phyloP scores from a whole-genome alignment of 2,113 vertebrate species.

The Origma solitaria region DNA sequence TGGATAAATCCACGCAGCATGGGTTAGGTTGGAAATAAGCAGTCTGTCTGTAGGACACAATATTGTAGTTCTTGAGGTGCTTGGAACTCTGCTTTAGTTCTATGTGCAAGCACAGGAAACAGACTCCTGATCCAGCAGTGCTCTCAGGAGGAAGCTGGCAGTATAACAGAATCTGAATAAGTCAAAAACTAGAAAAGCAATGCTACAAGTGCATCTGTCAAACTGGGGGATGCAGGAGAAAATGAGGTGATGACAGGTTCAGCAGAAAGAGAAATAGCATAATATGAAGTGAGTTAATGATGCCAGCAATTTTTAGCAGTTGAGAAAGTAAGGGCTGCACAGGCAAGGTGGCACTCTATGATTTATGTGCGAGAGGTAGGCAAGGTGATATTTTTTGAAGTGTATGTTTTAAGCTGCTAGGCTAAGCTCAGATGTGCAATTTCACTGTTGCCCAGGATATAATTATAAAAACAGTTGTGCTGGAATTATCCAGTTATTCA shows the following conservation, averaged over 20 bases:
- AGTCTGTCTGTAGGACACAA: neutral
- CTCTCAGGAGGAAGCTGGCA: conserved; percentile 61
- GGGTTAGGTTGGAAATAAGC: neutral
- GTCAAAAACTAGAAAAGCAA: neutral
- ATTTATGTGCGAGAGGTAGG: conserved; percentile 43
- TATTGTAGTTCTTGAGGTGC: neutral
- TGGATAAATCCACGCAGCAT: neutral
- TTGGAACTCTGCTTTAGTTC: neutral
- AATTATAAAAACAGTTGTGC: neutral
- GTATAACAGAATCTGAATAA: conserved; percentile 25
- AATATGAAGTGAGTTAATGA: conserved; percentile 50
- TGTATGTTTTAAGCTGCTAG: neutral
- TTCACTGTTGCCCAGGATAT: neutral
- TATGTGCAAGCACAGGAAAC: neutral
- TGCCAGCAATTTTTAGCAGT: conserved; percentile 46
- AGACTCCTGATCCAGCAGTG: conserved; percentile 62
- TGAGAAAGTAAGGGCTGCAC: conserved; percentile 11
- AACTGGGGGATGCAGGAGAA: neutral
- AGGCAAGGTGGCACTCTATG: conserved; percentile 27
- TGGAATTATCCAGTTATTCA: neutral
- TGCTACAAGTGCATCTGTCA: neutral
- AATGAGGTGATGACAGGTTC: conserved; percentile 37
- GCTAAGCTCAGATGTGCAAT: neutral
- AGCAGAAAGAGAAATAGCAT: conserved; percentile 48
- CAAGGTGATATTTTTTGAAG: conserved; percentile 23